Percentiles rank a stretch among this genome's conserved stretches.
Conservation (phyloP, 2,888 invertebrate species). For the Camponotus fellah region DNA sequence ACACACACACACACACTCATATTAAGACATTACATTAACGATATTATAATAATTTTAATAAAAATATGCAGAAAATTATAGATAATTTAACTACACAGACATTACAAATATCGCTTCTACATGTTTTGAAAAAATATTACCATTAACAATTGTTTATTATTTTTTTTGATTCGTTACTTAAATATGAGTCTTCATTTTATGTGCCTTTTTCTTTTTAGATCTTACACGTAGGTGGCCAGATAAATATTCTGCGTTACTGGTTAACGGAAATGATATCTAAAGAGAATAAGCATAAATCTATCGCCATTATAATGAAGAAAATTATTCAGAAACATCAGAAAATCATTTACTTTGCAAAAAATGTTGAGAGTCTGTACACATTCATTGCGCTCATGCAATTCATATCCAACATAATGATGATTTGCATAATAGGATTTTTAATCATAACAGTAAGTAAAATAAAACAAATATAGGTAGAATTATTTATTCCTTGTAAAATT, state of each 20-base stretch:
- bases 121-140: neutral
- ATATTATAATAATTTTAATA: neutral
- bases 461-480: neutral
- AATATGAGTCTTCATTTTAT: constrained; percentile 13
- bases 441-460: constrained; percentile 36
- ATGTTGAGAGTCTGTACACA: constrained; percentile 57
- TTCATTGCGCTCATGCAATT: constrained; percentile 54
- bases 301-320: neutral
- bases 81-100: too few relatives aligned
- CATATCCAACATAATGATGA: constrained; percentile 14
- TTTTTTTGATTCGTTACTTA: neutral
- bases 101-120: neutral
- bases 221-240: constrained; percentile 8
- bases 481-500: constrained; percentile 13
- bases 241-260: constrained; percentile 3
- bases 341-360: constrained; percentile 54
- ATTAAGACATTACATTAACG: neutral
- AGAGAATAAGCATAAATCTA: neutral
- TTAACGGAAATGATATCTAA: neutral
- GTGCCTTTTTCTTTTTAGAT: constrained; percentile 29
- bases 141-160: too few relatives aligned
- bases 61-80: neutral
- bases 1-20: neutral
- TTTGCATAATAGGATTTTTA: constrained; percentile 18
- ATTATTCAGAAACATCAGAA: constrained; percentile 46